Evolutionary conservation across 2,888 invertebrate genomes (phyloP).

Genomic region (Cerastoderma edule): DNA sequence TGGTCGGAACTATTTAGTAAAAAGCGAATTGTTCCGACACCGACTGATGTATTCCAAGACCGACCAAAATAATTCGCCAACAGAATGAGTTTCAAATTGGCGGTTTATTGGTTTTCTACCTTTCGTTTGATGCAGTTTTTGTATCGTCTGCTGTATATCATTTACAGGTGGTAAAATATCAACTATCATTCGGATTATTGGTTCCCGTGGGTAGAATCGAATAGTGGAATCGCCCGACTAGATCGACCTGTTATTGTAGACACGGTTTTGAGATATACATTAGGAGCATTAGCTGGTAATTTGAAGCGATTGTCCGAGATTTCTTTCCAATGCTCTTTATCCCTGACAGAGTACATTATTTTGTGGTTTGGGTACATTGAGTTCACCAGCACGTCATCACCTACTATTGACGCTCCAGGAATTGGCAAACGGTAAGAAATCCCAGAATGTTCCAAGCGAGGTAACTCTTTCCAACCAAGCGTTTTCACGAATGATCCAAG

Average conservation of each 20-base stretch:
- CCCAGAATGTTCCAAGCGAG: slow-evolving; percentile 64
- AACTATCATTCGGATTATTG: too few species aligned
- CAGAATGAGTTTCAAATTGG: too few species aligned
- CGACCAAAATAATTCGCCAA: too few species aligned
- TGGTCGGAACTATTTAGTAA: too few species aligned
- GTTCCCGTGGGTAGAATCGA: too few species aligned
- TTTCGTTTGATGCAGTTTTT: too few species aligned
- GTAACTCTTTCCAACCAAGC: slow-evolving; percentile 69
- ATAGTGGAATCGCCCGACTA: slow-evolving; percentile 20
- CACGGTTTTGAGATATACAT: neutral
- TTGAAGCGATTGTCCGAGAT: neutral
- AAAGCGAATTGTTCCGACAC: too few species aligned
- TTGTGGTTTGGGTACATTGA: slow-evolving; percentile 50
- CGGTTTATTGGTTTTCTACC: too few species aligned
- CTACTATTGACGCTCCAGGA: slow-evolving; percentile 68
- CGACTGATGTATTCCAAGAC: too few species aligned
- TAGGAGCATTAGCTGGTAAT: neutral
- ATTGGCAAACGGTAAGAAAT: slow-evolving; percentile 71
- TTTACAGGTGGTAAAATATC: too few species aligned
- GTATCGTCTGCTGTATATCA: too few species aligned
- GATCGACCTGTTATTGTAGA: neutral
- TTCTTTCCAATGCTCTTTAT: neutral
- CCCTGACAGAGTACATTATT: slow-evolving; percentile 39
- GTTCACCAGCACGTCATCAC: slow-evolving; percentile 46
- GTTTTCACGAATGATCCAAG: slow-evolving; percentile 71